Percentiles rank a stretch among this genome's conserved stretches.
These are phyloP conservation scores for Dallia pectoralis DNA, from an alignment of 2,797 vertebrate genomes.

Conservation along the genomic window DNA sequence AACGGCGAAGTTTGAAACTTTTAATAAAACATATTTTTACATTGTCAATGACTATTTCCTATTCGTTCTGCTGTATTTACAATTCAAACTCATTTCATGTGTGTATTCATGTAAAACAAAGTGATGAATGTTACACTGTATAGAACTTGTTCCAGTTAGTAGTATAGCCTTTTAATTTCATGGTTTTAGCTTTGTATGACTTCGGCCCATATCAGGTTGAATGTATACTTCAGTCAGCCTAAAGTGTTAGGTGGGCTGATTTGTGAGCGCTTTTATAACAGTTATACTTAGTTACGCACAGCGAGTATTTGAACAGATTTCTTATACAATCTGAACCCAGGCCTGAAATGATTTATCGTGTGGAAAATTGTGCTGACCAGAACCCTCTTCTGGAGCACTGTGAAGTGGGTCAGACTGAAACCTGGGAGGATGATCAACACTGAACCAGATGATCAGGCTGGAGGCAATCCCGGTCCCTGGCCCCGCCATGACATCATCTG, in stretches of 20 bases:
- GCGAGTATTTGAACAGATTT: background rate
- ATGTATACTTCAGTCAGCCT: background rate
- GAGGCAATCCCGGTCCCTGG: slow-evolving; percentile 51
- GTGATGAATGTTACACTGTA: no score
- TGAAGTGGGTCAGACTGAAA: slow-evolving; percentile 40
- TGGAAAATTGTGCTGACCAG: slow-evolving; percentile 23
- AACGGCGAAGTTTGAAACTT: no score
- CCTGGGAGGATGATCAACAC: slow-evolving; percentile 53
- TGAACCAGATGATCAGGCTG: slow-evolving; percentile 55
- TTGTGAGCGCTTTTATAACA: background rate
- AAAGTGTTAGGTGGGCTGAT: background rate
- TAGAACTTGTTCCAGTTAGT: slow-evolving; percentile 3
- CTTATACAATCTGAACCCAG: background rate
- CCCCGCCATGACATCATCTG: slow-evolving; percentile 64
- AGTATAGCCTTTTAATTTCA: background rate
- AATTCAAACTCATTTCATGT: no score
- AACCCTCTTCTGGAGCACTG: slow-evolving; percentile 13
- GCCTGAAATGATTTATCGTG: slow-evolving; percentile 20
- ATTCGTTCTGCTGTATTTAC: no score
- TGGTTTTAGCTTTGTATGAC: background rate
- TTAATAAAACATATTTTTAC: no score
- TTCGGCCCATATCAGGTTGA: background rate
- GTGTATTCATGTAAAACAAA: no score
- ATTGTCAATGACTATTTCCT: no score
- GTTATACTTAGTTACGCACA: background rate